Base-by-base conservation (phyloP, 2,888 invertebrate species). In the Sussaba pulchella region DNA sequence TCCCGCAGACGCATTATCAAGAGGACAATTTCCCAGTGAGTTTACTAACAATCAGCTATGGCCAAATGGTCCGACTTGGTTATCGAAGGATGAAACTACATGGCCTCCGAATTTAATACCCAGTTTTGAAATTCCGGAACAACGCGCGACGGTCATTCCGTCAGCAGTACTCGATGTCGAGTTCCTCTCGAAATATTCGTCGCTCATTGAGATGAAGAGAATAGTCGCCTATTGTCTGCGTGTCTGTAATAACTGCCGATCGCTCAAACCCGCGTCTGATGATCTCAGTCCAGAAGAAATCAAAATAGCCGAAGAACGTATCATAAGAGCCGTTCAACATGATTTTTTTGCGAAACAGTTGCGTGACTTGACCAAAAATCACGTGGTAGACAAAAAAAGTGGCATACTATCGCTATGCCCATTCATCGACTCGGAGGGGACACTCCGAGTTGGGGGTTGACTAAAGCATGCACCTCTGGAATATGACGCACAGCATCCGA, bases 1-100 rank as follows among this genome's bases (percentile, higher is more conserved):
- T 73, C 79, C 85, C 0, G 85, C 84, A 0, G 86, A 86, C 52
- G 21, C 75, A 0, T n/a, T 83, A 2, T 84, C 85, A 1, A 52
- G 86, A 52, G 85, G 85, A 8, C 57, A 76, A 17, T 19, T 26
- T 19, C 81, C 85, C 0, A 8, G 10, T 0, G 71, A 78, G 1
- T 61, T 85, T 12, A 19, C 64, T 8, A 45, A 54, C 19, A 69
- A 78, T 21, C 1, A 50, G 8, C 9, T 80, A 3, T 86, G 82
- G 83, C 57, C 69, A 64, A 17, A 72, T 12, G 85, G 85, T 0
- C 80, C 83, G 6, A 9, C 12, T 0, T 84, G 81, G 78, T 19
- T 84, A 8, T 8, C n/a, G 8, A n/a, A 64, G 19, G 31, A 57
- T 1, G 61, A 79, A 54, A 2, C 43, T 19, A 9, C 39, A 4